Percentiles rank a stretch among this genome's conserved stretches.
These are phyloP conservation scores for Cebidichthys violaceus DNA, from an alignment of 2,113 vertebrate species.

Conservation along the genomic window DNA sequence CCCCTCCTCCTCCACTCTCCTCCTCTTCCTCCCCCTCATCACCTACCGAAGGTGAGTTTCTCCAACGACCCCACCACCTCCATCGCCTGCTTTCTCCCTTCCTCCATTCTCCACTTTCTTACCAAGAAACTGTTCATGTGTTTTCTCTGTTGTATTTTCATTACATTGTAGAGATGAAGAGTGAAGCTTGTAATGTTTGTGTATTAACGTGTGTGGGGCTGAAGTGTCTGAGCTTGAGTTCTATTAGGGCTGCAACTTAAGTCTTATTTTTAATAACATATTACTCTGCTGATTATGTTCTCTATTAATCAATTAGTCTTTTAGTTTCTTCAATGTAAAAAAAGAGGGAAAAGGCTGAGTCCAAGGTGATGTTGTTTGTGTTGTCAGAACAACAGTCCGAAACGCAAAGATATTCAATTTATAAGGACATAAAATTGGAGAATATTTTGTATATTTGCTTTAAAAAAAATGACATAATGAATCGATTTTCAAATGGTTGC, in stretches of 20 bases:
- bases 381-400: neutral
- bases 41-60: slow-evolving; percentile 90
- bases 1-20: slow-evolving; percentile 53
- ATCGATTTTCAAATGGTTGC: too few relatives aligned
- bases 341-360: neutral
- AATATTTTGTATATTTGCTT: neutral
- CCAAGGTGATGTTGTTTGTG: neutral
- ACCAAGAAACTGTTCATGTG: neutral
- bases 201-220: too few relatives aligned
- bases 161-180: neutral
- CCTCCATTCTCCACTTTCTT: neutral
- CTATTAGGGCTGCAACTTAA: neutral
- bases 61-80: slow-evolving; percentile 7
- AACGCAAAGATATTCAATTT: neutral
- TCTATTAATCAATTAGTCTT: neutral
- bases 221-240: too few relatives aligned
- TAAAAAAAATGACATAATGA: neutral
- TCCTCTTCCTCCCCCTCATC: slow-evolving; percentile 87
- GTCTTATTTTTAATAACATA: neutral
- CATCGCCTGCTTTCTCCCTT: neutral
- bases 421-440: neutral
- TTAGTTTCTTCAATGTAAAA: neutral
- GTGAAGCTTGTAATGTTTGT: neutral
- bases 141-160: neutral
- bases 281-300: neutral